Base-by-base conservation (phyloP, 2,113 vertebrate genomes). In the Labeo catla region DNA sequence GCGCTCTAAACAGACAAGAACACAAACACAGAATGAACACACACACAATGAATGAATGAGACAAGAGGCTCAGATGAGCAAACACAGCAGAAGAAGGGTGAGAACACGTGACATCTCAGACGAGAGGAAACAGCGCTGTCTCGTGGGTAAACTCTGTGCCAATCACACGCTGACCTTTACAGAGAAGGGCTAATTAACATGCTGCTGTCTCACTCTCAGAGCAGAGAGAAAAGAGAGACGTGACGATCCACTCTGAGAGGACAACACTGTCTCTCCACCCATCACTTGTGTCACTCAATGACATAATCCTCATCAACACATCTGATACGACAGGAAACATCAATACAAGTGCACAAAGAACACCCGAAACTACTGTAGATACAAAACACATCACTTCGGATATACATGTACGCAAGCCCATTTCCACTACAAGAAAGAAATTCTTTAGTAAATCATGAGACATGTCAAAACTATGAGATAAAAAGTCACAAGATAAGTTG, bases 1-100 rank as follows among this genome's bases (percentile, higher is more conserved):
- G 68, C 39, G 39, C 19, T 72, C 68, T 72, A n/a, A 72, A 82
- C 21, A 23, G 21, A 86, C 72, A 73, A 8, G 13, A 9, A 34
- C 63, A 66, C 50, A 49, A 21, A 72, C 57, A 84, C 34, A 77
- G n/a, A 47, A 76, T 23, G 65, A 43, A 80, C 63, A 87, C 79
- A 57, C 34, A 85, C 76, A 43, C 16, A 72, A 72, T 45, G 16
- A 4, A 72, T 72, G 16, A 72, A 21, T 21, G 68, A 72, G 19
- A 72, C 39, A 11, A 4, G 2, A 39, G 66, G 34, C 66, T 39
- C 34, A 39, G 66, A 70, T 21, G 68, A 45, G 16, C 68, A 45
- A 43, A 72, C 36, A 47, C 76, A 77, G 54, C 72, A 19, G 11
- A 52, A 70, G 85, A 19, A 90, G 47, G 65, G 45, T 76, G 39